Evolutionary conservation across 2,797 vertebrate genomes (phyloP), one percentile per base, ranked within the genome.

Genomic region (Chaetophractus vellerosus): DNA sequence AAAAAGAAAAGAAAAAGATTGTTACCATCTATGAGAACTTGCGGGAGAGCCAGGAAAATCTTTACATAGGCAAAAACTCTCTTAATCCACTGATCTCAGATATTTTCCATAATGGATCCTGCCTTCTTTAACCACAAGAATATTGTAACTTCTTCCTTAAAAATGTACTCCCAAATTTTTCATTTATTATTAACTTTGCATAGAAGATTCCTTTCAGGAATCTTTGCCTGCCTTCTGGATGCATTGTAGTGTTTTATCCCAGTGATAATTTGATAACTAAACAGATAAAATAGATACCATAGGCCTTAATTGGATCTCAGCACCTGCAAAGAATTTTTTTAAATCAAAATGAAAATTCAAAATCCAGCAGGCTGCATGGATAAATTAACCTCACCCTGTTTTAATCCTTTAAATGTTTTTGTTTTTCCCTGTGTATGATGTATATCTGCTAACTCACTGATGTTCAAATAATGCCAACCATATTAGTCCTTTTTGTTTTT

Each of bases 291-390:
- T 52, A 64, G 21, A 57, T 63, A 41, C 2, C 11, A 86, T 1
- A 61, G 12, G 0, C 0, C 5, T 16, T 87, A 81, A 28, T 33
- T 23, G 28, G 24, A 26, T 33, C n/a, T 57, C 21, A 55, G 64
- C 33, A 68, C 19, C 10, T 8, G 28, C 57, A 83, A 75, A 69
- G 36, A 63, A 28, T 52, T 85, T 96, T 59, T 50, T 50, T 26
- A 80, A 76, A 78, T 41, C 72, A 31, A 94, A 82, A 95, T n/a
- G 15, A 83, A 72, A 78, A 88, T 89, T 86, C 16, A 69, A 33
- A 93, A 76, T 80, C 0, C 36, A 85, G 5, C 2, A 92, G 10
- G 9, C 50, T 64, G 2, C 50, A 57, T 57, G 48, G 92, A 85
- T 87, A 79, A 75, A 52, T 52, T 74, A 28, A 78, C 80, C 3